Percentiles rank a stretch among this genome's conserved stretches.
Conservation (phyloP, 2,797 vertebrate genomes). For the Acridotheres tristis region DNA sequence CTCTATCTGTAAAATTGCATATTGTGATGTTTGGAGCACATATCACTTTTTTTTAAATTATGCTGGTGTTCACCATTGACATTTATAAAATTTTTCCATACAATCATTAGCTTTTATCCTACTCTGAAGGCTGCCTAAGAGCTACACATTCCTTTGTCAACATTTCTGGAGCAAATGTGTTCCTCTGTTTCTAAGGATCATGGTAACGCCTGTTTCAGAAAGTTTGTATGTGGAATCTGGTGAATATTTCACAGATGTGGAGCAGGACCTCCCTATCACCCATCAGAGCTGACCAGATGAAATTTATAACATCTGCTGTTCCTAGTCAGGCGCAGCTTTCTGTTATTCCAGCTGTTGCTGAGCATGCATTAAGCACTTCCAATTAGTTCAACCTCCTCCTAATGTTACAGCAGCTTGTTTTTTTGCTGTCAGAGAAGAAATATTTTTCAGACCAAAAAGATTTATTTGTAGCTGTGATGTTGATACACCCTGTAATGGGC, state of each 20-base stretch:
- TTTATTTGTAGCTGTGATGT: slow-evolving; percentile 24
- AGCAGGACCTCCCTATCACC: slow-evolving; percentile 57
- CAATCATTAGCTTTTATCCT: background rate
- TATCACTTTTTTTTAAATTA: background rate
- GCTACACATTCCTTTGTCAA: background rate
- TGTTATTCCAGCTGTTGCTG: slow-evolving; percentile 74
- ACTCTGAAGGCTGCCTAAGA: background rate
- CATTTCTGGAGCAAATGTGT: background rate
- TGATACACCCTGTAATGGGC: slow-evolving; percentile 2
- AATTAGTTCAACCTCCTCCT: slow-evolving; percentile 68
- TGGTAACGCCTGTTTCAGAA: background rate
- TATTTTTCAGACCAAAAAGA: slow-evolving; percentile 8
- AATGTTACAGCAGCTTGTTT: slow-evolving; percentile 41
- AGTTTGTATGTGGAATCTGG: slow-evolving; percentile 1
- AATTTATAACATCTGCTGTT: slow-evolving; percentile 56
- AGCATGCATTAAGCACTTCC: slow-evolving; percentile 56
- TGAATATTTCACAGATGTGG: slow-evolving; percentile 58
- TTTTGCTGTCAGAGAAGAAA: slow-evolving; percentile 18
- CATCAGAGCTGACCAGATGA: slow-evolving; percentile 64
- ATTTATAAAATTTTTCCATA: background rate
- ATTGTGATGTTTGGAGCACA: background rate
- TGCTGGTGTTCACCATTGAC: background rate
- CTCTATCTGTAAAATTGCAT: background rate
- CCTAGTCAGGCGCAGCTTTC: slow-evolving; percentile 18
- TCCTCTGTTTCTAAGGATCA: background rate